Conservation (phyloP, 2,113 vertebrate genomes). For the Ranitomeya variabilis region DNA sequence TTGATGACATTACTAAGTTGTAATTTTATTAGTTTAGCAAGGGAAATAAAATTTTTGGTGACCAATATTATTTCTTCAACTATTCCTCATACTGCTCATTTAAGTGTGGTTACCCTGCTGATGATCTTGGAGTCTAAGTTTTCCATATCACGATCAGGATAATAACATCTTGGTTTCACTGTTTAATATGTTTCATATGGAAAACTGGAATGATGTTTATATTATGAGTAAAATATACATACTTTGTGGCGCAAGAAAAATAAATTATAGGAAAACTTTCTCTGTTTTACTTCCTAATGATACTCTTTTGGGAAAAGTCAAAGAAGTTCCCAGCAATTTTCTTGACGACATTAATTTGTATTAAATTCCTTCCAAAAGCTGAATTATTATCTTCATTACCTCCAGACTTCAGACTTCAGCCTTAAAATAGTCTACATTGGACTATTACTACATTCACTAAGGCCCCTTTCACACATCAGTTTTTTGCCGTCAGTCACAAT, state of each 20-base stretch:
- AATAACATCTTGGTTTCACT: not conserved
- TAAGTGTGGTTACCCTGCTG: too few relatives aligned
- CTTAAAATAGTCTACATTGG: not conserved
- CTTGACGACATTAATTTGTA: constrained; percentile 31
- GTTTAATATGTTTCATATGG: constrained; percentile 24
- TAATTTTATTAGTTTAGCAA: too few relatives aligned
- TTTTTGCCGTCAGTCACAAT: too few relatives aligned
- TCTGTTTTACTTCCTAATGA: not conserved
- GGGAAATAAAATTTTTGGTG: too few relatives aligned
- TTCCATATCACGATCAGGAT: too few relatives aligned
- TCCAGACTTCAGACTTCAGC: not conserved
- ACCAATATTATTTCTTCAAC: too few relatives aligned
- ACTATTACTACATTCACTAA: not conserved
- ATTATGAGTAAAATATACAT: not conserved
- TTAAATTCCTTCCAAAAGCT: constrained; percentile 11
- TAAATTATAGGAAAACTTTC: constrained; percentile 16
- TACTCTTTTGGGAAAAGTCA: constrained; percentile 15
- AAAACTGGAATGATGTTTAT: not conserved
- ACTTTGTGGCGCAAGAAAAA: not conserved
- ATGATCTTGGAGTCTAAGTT: too few relatives aligned
- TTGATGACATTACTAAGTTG: too few relatives aligned
- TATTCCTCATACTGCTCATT: too few relatives aligned
- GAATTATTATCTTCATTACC: not conserved
- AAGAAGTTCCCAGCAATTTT: constrained; percentile 24
- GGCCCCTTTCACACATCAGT: too few relatives aligned